Conservation (phyloP, 2,888 invertebrate species). For the Eupithecia exiguata region DNA sequence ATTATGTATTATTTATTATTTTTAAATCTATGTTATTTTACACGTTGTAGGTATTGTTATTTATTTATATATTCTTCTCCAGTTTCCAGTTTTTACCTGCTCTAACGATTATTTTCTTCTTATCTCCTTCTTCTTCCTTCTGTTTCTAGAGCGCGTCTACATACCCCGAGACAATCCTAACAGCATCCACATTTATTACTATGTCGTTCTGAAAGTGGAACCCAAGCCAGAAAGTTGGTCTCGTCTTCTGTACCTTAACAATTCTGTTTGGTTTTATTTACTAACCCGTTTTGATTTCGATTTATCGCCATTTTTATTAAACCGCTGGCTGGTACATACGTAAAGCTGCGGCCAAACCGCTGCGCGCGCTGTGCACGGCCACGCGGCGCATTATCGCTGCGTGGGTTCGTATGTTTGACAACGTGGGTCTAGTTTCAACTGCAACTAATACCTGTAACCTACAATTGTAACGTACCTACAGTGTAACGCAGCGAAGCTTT, state of each 20-base stretch:
- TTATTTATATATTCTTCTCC: neutral
- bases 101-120: neutral
- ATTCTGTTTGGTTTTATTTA: slow-evolving; percentile 12
- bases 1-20: neutral
- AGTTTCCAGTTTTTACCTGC: neutral
- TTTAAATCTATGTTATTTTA: neutral
- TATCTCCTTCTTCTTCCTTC: slow-evolving; percentile 5
- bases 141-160: slow-evolving; percentile 32
- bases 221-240: slow-evolving; percentile 31
- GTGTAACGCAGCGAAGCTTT: too few species aligned
- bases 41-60: neutral
- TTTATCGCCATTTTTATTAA: neutral
- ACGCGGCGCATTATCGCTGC: too few species aligned
- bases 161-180: slow-evolving; percentile 23
- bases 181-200: slow-evolving; percentile 24
- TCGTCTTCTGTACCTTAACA: neutral
- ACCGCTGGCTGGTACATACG: neutral
- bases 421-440: too few species aligned
- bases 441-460: too few species aligned
- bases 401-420: too few species aligned
- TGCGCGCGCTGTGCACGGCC: too few species aligned
- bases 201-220: slow-evolving; percentile 17
- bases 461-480: too few species aligned
- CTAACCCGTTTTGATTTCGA: slow-evolving; percentile 14
- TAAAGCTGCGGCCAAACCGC: too few species aligned